phyloP scores from a whole-genome alignment of 1,140 invertebrate species.

The Melanaphis sacchari region DNA sequence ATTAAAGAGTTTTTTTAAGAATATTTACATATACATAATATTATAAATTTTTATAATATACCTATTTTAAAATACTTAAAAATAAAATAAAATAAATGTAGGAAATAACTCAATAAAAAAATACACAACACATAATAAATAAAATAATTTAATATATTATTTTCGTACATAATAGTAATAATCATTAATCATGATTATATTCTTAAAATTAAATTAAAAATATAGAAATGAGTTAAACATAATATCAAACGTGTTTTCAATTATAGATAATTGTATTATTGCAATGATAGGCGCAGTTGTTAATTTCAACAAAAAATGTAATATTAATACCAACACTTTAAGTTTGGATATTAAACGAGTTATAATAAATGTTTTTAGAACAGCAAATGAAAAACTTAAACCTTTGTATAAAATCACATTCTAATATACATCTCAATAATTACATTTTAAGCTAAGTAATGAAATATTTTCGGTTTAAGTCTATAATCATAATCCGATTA shows the following conservation, averaged over 20 bases:
- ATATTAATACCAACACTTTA: neutral
- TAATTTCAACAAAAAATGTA: neutral
- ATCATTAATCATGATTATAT: too few species aligned
- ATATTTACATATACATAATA: neutral
- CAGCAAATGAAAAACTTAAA: neutral
- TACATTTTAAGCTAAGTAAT: neutral
- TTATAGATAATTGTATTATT: neutral
- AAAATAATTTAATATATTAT: neutral
- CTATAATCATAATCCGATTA: neutral
- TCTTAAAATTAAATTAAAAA: neutral
- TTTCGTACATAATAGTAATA: neutral
- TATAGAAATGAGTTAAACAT: neutral
- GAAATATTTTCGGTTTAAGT: neutral
- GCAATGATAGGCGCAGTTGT: neutral
- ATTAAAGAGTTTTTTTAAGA: neutral
- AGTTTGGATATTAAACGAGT: neutral
- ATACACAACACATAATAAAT: neutral
- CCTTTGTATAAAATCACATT: neutral
- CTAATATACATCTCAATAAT: neutral
- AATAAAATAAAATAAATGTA: neutral
- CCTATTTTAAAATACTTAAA: neutral
- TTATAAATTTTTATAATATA: too few species aligned
- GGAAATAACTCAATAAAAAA: neutral
- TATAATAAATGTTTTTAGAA: neutral
- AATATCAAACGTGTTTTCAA: neutral